phyloP scores from a whole-genome alignment of 2,888 invertebrate species.

The Ceraclea dissimilis region DNA sequence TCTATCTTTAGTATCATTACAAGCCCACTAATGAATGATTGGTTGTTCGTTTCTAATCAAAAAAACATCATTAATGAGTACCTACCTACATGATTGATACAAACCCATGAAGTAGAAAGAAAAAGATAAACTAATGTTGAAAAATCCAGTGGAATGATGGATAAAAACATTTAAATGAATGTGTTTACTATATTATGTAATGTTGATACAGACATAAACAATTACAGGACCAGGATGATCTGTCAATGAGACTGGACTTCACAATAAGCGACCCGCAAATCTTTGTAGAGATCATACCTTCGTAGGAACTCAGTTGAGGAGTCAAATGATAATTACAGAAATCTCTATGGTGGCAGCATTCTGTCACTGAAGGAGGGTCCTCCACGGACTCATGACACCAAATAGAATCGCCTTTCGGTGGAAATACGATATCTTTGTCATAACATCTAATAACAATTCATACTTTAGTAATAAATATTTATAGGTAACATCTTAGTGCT shows the following conservation, averaged over 20 bases:
- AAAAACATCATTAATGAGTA: no score
- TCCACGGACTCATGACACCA: slow-evolving; percentile 47
- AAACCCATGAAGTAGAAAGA: no score
- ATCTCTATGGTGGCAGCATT: slow-evolving; percentile 61
- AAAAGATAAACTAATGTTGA: no score
- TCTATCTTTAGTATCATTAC: no score
- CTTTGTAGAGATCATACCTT: slow-evolving; percentile 11
- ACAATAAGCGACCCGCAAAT: neutral
- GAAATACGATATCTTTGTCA: slow-evolving; percentile 49
- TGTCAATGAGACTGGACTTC: neutral
- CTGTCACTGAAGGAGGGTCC: slow-evolving; percentile 36
- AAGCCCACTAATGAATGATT: no score
- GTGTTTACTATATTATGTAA: no score
- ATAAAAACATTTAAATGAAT: no score
- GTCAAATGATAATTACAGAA: slow-evolving; percentile 57
- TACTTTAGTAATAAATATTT: neutral
- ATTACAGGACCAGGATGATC: no score
- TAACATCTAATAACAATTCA: slow-evolving; percentile 46
- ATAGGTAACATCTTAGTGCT: neutral
- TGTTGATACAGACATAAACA: no score
- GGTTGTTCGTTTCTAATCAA: no score
- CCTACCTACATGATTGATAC: no score
- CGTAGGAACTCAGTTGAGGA: slow-evolving; percentile 28
- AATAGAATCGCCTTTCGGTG: slow-evolving; percentile 52
- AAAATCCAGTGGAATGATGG: no score